These are phyloP conservation scores for Gadus chalcogrammus DNA, from an alignment of 2,113 vertebrate species.

Conservation along the genomic window DNA sequence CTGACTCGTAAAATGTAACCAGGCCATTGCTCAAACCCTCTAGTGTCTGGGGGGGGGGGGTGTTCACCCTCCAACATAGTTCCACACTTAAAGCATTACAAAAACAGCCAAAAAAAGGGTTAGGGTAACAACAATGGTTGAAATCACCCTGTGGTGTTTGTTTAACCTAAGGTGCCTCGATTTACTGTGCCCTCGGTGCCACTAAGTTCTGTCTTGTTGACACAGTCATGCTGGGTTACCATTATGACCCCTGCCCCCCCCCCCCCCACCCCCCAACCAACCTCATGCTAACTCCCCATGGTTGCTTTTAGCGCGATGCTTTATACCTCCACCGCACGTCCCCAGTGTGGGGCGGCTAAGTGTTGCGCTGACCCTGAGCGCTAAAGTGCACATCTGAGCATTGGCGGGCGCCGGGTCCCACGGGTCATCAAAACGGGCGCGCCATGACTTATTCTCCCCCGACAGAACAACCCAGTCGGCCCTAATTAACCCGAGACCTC, in stretches of 20 bases:
- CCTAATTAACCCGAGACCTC: conserved; percentile 10
- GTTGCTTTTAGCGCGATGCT: neutral
- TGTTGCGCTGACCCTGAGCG: conserved; percentile 43
- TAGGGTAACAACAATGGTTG: neutral
- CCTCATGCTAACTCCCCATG: conserved; percentile 40
- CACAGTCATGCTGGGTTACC: conserved; percentile 48
- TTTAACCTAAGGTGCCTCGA: conserved; percentile 27
- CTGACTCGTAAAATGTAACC: neutral
- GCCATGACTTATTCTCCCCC: conserved; percentile 36
- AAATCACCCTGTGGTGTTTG: conserved; percentile 40
- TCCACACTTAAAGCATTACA: conserved; percentile 33
- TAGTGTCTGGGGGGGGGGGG: neutral
- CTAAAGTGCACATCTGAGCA: conserved; percentile 12
- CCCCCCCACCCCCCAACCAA: conserved; percentile 41
- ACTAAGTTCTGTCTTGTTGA: conserved; percentile 48
- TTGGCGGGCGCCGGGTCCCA: conserved; percentile 15
- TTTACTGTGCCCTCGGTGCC: conserved; percentile 29
- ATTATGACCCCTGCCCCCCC: conserved; percentile 15
- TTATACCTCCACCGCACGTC: neutral
- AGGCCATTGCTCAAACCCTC: conserved; percentile 15
- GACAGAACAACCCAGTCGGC: conserved; percentile 4
- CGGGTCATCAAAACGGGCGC: conserved; percentile 26
- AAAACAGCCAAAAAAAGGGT: conserved; percentile 26
- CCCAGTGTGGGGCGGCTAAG: neutral
- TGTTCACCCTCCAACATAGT: conserved; percentile 12